Evolutionary conservation across 2,113 vertebrate species (phyloP).

Genomic region (Narcine bancroftii): DNA sequence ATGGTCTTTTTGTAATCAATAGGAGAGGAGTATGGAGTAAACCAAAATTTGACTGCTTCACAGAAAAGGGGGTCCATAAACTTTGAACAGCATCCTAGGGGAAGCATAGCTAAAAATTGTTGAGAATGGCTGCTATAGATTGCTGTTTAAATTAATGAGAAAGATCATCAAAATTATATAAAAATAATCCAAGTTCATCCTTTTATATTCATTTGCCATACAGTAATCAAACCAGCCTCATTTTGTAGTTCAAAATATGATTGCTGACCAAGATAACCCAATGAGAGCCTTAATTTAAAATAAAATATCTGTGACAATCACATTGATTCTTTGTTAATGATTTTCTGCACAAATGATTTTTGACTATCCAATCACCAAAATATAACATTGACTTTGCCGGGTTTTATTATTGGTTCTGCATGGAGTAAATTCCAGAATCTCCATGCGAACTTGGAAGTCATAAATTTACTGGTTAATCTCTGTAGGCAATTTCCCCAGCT

Average conservation of each 20-base stretch:
- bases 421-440: too few species aligned
- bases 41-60: too few species aligned
- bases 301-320: slow-evolving; percentile 47
- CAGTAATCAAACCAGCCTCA: slow-evolving; percentile 41
- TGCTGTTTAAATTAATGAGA: slow-evolving; percentile 58
- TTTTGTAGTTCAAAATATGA: slow-evolving; percentile 44
- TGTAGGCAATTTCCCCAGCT: too few species aligned
- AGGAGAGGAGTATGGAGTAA: too few species aligned
- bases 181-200: slow-evolving; percentile 34
- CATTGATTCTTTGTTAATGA: slow-evolving; percentile 48
- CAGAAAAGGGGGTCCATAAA: too few species aligned
- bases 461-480: too few species aligned
- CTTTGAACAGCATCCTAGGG: too few species aligned
- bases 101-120: too few species aligned
- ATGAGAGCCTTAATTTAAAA: slow-evolving; percentile 52
- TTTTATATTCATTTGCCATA: slow-evolving; percentile 3
- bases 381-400: not conserved
- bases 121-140: too few species aligned
- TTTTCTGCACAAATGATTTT: slow-evolving; percentile 28
- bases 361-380: not conserved
- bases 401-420: too few species aligned
- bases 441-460: too few species aligned
- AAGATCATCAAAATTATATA: slow-evolving; percentile 49
- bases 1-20: too few species aligned
- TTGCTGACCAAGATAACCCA: slow-evolving; percentile 41